These are phyloP conservation scores for Vidua macroura DNA, from an alignment of 2,113 vertebrate species.

Conservation along the genomic window DNA sequence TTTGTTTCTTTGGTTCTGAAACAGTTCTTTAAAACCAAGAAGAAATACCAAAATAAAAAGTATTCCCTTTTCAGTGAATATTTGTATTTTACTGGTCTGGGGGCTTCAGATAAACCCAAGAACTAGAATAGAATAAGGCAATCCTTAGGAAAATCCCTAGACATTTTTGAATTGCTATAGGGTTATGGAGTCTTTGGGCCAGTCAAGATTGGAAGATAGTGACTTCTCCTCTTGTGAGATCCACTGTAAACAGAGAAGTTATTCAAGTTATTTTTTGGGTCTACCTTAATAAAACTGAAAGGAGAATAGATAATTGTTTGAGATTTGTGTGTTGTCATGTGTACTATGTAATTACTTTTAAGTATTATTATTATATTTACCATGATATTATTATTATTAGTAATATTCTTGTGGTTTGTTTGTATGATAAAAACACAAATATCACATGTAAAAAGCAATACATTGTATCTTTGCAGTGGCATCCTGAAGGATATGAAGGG, in stretches of 20 bases:
- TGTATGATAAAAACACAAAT: constrained; percentile 25
- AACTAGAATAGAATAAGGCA: not conserved
- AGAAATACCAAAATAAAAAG: not conserved
- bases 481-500: constrained; percentile 4
- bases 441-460: constrained; percentile 10
- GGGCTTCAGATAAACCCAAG: not conserved
- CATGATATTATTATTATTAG: constrained; percentile 1
- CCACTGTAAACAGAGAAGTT: not conserved
- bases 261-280: not conserved
- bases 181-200: not conserved
- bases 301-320: not conserved
- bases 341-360: not conserved
- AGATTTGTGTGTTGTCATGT: not conserved
- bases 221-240: not conserved
- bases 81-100: not conserved
- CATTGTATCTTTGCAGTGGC: not conserved
- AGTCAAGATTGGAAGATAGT: not conserved
- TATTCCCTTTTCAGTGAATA: not conserved
- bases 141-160: not conserved
- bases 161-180: not conserved
- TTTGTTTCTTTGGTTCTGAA: not conserved
- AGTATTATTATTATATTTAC: constrained; percentile 1
- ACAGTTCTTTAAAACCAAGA: not conserved
- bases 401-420: not conserved
- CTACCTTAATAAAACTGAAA: constrained; percentile 1